Conservation (phyloP, 2,113 vertebrate species). For the Orthonyx spaldingii region DNA sequence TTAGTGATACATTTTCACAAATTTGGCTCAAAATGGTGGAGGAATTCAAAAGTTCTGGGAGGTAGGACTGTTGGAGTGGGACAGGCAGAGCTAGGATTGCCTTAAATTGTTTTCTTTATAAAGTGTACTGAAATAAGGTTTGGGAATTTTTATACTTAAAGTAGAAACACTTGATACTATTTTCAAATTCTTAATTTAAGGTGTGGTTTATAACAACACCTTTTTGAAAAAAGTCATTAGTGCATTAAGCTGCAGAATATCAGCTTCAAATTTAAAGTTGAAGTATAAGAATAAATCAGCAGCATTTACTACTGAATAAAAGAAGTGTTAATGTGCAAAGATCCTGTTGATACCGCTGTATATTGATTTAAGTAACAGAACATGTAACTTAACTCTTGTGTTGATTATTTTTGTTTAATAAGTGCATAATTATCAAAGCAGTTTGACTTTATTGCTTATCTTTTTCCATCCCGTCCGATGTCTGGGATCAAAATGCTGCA, state of each 20-base stretch:
- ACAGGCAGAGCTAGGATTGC: background rate
- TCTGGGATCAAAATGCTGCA: background rate
- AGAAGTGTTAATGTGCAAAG: background rate
- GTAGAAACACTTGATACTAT: background rate
- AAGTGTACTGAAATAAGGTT: background rate
- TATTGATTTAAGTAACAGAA: background rate
- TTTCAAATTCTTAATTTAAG: background rate
- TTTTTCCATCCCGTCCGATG: background rate
- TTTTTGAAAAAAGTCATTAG: background rate
- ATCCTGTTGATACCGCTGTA: background rate
- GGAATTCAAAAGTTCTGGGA: background rate
- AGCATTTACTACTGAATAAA: background rate
- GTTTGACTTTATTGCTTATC: background rate
- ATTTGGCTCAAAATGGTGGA: background rate
- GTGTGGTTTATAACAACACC: background rate
- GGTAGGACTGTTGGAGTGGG: background rate
- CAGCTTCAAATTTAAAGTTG: background rate
- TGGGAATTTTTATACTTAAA: background rate
- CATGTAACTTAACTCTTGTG: background rate
- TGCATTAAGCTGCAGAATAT: background rate
- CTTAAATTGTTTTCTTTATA: background rate
- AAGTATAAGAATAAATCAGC: background rate
- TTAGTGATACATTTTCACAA: background rate
- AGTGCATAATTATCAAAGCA: background rate
- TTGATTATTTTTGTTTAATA: background rate